Percentiles rank a stretch among this genome's conserved stretches.
phyloP scores from a whole-genome alignment of 30 jellyfish, hydroid and myxozoan genomes.

The Cassiopea xamachana region DNA sequence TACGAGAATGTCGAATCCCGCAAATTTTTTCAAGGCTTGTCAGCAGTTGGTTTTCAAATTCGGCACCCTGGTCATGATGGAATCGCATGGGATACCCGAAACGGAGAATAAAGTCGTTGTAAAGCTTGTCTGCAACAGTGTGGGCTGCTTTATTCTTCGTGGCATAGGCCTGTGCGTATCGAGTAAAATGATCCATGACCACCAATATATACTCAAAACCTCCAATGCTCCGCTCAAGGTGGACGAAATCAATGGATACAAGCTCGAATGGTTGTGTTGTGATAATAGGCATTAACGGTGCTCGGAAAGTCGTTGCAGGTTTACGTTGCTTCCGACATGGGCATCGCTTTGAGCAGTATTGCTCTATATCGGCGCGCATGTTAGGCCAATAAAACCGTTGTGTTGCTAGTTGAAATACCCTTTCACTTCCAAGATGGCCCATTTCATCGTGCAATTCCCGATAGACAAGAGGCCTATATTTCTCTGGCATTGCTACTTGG shows the following conservation, averaged over 20 bases:
- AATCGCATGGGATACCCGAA: slow-evolving; percentile 38
- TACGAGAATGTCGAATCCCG: slow-evolving; percentile 1
- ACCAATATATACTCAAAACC: slow-evolving; percentile 66
- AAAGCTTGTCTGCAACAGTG: slow-evolving; percentile 44
- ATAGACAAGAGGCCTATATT: slow-evolving; percentile 19
- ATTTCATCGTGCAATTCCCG: slow-evolving; percentile 56
- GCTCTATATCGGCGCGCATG: slow-evolving; percentile 57
- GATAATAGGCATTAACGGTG: slow-evolving; percentile 39
- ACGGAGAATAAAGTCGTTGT: slow-evolving; percentile 28
- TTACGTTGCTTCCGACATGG: slow-evolving; percentile 29
- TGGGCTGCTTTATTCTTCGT: slow-evolving; percentile 57
- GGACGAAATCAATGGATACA: slow-evolving; percentile 30
- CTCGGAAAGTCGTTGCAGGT: slow-evolving; percentile 14
- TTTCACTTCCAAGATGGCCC: slow-evolving; percentile 69
- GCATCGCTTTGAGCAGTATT: slow-evolving; percentile 13
- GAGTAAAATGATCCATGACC: slow-evolving; percentile 62
- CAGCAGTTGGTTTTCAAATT: slow-evolving; percentile 32
- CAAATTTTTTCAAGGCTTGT: background rate
- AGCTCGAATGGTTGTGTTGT: slow-evolving; percentile 54
- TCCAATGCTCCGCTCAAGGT: slow-evolving; percentile 44
- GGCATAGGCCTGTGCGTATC: slow-evolving; percentile 74
- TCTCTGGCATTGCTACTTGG: slow-evolving; percentile 51
- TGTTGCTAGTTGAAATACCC: slow-evolving; percentile 60
- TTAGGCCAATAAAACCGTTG: slow-evolving; percentile 71
- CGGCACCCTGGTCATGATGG: slow-evolving; percentile 50